A percentile compares a stretch with the other conserved stretches of the same genome.
These are phyloP conservation scores for Serripes groenlandicus DNA, from an alignment of 2,888 invertebrate genomes.

Conservation along the genomic window DNA sequence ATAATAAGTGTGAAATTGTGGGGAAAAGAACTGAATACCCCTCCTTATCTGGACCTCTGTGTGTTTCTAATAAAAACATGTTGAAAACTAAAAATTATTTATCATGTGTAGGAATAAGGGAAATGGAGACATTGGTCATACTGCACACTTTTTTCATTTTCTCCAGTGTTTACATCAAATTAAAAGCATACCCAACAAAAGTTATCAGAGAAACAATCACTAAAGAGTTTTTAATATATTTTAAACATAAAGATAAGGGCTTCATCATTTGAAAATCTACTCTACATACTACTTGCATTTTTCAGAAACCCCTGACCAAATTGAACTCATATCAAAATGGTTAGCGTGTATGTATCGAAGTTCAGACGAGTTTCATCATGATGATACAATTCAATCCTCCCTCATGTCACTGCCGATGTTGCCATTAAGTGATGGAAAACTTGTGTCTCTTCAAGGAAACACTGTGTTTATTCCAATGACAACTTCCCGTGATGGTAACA, in stretches of 20 bases:
- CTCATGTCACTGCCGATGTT: constrained; percentile 78
- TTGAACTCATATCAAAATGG: constrained; percentile 72
- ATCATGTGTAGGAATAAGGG: too few relatives aligned
- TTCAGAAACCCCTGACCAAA: neutral
- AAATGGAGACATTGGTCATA: neutral
- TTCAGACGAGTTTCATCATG: constrained; percentile 82
- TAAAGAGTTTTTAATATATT: too few relatives aligned
- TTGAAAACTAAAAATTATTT: too few relatives aligned
- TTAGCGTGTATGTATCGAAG: constrained; percentile 84
- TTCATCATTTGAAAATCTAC: neutral
- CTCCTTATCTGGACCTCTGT: too few relatives aligned
- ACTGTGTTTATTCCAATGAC: constrained; percentile 82
- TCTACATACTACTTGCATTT: neutral
- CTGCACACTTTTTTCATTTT: neutral
- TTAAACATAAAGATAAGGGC: neutral
- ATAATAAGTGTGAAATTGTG: too few relatives aligned
- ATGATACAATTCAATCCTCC: constrained; percentile 73
- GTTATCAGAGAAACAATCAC: too few relatives aligned
- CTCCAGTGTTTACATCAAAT: neutral
- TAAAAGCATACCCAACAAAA: too few relatives aligned
- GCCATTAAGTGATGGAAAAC: constrained; percentile 77
- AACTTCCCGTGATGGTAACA: neutral
- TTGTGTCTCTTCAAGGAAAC: constrained; percentile 75
- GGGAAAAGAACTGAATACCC: too few relatives aligned
- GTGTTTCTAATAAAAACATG: too few relatives aligned